Evolutionary conservation across 2,113 vertebrate species (phyloP).

Genomic region (Rhinoderma darwinii): DNA sequence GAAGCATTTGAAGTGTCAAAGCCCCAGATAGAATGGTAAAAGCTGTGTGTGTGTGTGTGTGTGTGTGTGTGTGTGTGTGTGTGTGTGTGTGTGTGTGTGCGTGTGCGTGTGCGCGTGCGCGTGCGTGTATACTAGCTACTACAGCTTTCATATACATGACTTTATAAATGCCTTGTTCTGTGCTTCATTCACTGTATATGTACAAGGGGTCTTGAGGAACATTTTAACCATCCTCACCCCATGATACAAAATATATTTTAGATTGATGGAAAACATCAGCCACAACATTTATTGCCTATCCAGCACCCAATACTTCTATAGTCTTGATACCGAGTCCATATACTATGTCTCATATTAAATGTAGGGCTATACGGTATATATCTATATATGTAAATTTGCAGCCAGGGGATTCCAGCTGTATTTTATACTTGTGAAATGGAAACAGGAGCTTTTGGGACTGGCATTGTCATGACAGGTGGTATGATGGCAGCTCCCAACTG

Average conservation of each 20-base stretch:
- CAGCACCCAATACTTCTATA: too few relatives aligned
- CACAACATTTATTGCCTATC: too few relatives aligned
- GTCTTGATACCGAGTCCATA: too few relatives aligned
- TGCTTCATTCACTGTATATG: background rate
- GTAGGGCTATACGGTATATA: too few relatives aligned
- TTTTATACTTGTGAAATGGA: background rate
- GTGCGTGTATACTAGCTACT: background rate
- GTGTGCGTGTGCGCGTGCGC: too few relatives aligned
- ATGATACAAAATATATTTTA: too few relatives aligned
- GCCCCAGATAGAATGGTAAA: background rate
- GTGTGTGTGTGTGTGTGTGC: too few relatives aligned
- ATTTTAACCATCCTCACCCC: background rate
- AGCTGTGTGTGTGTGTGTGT: background rate
- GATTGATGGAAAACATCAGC: too few relatives aligned
- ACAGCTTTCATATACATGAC: background rate
- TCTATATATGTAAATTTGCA: too few relatives aligned
- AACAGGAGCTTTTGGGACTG: background rate
- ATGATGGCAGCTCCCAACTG: too few relatives aligned
- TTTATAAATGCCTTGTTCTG: background rate
- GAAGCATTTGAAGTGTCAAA: background rate
- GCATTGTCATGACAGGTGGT: background rate
- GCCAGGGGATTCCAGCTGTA: background rate
- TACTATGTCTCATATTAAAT: too few relatives aligned
- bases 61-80: too few relatives aligned
- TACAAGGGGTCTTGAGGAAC: background rate